A percentile compares a stretch with the other conserved stretches of the same genome.
These are phyloP conservation scores for Ctenicera cuprea DNA, from an alignment of 2,888 invertebrate genomes.

Conservation along the genomic window DNA sequence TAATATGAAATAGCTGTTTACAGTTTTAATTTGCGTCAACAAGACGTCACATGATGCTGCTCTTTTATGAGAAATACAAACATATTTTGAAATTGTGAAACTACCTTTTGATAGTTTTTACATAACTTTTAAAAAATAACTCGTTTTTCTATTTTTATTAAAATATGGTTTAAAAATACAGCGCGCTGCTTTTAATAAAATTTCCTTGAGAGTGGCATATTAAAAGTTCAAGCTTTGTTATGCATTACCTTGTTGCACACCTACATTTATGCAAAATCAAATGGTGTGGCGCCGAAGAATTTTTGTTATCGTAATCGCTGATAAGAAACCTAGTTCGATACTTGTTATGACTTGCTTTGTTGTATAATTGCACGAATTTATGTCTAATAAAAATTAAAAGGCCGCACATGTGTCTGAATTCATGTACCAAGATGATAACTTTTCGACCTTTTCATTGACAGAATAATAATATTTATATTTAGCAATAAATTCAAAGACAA, in stretches of 20 bases:
- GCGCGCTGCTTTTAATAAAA: no score
- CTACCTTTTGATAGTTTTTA: not conserved
- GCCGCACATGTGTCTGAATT: not conserved
- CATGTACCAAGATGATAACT: conserved; percentile 14
- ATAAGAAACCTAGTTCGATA: not conserved
- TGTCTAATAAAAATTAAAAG: not conserved
- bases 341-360: not conserved
- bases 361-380: no score
- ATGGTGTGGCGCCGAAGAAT: conserved; percentile 4
- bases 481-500: conserved; percentile 7
- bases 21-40: not conserved
- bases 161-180: not conserved
- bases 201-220: not conserved
- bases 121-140: not conserved
- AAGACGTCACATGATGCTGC: conserved; percentile 1
- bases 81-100: not conserved
- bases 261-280: conserved; percentile 14
- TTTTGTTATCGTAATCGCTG: not conserved
- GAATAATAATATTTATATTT: conserved; percentile 20
- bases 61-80: not conserved
- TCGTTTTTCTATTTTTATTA: not conserved
- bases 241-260: conserved; percentile 10
- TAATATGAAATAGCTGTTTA: conserved; percentile 10
- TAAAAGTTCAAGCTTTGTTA: not conserved
- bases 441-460: not conserved